These are phyloP conservation scores for Prochilodus magdalenae DNA, from an alignment of 2,113 vertebrate species.

Conservation along the genomic window DNA sequence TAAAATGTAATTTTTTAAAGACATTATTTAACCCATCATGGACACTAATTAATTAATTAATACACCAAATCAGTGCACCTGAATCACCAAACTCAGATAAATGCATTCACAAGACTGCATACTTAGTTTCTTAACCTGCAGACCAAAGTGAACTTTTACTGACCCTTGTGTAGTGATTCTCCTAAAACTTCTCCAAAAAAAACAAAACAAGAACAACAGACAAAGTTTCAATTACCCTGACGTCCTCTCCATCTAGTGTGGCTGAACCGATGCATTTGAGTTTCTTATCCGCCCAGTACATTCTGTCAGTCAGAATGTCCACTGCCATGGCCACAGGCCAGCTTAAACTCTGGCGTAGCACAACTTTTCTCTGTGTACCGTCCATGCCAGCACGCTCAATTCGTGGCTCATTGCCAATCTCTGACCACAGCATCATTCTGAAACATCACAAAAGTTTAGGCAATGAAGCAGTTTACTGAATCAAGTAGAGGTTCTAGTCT, in stretches of 20 bases:
- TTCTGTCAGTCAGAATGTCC: constrained; percentile 78
- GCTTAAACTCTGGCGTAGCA: constrained; percentile 79
- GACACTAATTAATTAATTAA: too few relatives aligned
- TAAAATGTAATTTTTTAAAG: too few relatives aligned
- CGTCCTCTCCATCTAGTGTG: constrained; percentile 78
- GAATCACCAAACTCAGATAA: too few relatives aligned
- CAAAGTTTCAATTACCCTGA: constrained; percentile 73
- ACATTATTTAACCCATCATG: too few relatives aligned
- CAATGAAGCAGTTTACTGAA: neutral
- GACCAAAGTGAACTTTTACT: neutral
- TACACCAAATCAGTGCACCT: too few relatives aligned
- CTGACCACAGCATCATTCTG: constrained; percentile 92
- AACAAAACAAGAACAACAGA: too few relatives aligned
- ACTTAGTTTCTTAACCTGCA: neutral
- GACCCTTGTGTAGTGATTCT: neutral
- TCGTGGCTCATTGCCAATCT: constrained; percentile 81
- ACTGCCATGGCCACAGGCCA: constrained; percentile 86
- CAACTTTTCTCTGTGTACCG: constrained; percentile 76
- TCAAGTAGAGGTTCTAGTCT: neutral
- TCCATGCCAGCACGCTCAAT: constrained; percentile 88
- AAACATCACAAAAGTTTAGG: neutral
- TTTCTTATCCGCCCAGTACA: constrained; percentile 93
- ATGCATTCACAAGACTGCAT: neutral
- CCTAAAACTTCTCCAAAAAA: neutral
- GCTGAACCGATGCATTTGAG: constrained; percentile 84